A percentile compares a stretch with the other conserved stretches of the same genome.
These are phyloP conservation scores for Leptopilina boulardi DNA, from an alignment of 1,140 invertebrate genomes.

Conservation along the genomic window DNA sequence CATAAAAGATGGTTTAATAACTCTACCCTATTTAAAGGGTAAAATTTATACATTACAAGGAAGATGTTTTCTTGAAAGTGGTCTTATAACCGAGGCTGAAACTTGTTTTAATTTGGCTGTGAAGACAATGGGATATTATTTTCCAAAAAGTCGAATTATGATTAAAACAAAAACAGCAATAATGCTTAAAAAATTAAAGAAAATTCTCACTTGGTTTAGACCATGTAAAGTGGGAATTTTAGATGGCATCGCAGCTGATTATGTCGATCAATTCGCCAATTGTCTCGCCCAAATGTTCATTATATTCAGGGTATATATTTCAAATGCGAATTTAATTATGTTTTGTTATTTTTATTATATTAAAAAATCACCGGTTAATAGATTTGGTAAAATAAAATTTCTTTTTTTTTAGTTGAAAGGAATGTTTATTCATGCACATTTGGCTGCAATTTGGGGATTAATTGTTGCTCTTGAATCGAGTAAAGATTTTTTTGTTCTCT, in stretches of 20 bases:
- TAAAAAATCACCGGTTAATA: too few species aligned
- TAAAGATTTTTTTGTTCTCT: slow-evolving; percentile 75
- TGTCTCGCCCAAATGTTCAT: slow-evolving; percentile 73
- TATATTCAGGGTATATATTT: slow-evolving; percentile 69
- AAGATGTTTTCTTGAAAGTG: slow-evolving; percentile 68
- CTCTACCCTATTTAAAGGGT: slow-evolving; percentile 68
- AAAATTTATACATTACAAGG: slow-evolving; percentile 74
- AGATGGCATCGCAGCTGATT: slow-evolving; percentile 60
- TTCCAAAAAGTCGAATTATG: slow-evolving; percentile 62
- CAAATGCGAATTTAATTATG: too few species aligned
- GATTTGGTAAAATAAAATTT: slow-evolving; percentile 4
- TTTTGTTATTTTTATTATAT: too few species aligned
- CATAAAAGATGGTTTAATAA: slow-evolving; percentile 63
- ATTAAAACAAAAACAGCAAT: slow-evolving; percentile 64
- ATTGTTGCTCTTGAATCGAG: slow-evolving; percentile 73
- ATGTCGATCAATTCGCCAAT: slow-evolving; percentile 73
- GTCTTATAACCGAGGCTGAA: slow-evolving; percentile 66
- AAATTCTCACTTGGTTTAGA: slow-evolving; percentile 52
- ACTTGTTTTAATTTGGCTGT: slow-evolving; percentile 63
- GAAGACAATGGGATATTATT: slow-evolving; percentile 66
- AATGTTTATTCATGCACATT: slow-evolving; percentile 72
- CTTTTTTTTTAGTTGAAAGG: slow-evolving; percentile 59
- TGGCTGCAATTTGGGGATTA: slow-evolving; percentile 78
- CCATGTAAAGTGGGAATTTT: slow-evolving; percentile 20
- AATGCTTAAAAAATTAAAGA: slow-evolving; percentile 59